These are phyloP conservation scores for Smutsia gigantea DNA, from an alignment of 2,797 vertebrate species.

Conservation along the genomic window DNA sequence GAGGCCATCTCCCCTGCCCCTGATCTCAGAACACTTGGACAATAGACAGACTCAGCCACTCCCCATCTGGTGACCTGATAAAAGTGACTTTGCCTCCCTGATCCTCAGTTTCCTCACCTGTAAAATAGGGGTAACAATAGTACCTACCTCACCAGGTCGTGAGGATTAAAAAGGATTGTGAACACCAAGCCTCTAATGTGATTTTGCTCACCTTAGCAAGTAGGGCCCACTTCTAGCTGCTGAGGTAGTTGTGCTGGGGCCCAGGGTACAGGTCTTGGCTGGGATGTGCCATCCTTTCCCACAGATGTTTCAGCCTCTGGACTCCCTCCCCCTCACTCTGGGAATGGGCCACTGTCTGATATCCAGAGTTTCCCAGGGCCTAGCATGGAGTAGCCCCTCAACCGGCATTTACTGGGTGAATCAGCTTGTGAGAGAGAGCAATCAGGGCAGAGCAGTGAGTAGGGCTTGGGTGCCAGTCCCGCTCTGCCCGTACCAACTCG, in stretches of 20 bases:
- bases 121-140: background rate
- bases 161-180: fast-evolving
- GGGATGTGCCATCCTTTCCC: background rate
- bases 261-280: background rate
- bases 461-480: fast-evolving
- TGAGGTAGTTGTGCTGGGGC: background rate
- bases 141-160: background rate
- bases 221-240: background rate
- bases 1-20: background rate
- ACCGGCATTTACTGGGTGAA: background rate
- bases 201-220: background rate
- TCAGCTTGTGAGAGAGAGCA: background rate
- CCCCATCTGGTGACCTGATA: background rate
- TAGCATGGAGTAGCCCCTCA: background rate
- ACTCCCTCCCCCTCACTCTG: background rate
- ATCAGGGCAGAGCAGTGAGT: background rate
- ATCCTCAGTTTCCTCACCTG: background rate
- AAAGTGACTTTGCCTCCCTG: background rate
- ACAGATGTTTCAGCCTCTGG: background rate
- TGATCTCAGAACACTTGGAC: background rate
- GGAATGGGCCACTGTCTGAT: background rate
- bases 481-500: background rate
- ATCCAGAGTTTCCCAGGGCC: background rate
- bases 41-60: background rate
- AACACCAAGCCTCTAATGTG: fast-evolving